These are phyloP conservation scores for Ostrea edulis DNA, from an alignment of 1,140 invertebrate genomes.

Conservation along the genomic window DNA sequence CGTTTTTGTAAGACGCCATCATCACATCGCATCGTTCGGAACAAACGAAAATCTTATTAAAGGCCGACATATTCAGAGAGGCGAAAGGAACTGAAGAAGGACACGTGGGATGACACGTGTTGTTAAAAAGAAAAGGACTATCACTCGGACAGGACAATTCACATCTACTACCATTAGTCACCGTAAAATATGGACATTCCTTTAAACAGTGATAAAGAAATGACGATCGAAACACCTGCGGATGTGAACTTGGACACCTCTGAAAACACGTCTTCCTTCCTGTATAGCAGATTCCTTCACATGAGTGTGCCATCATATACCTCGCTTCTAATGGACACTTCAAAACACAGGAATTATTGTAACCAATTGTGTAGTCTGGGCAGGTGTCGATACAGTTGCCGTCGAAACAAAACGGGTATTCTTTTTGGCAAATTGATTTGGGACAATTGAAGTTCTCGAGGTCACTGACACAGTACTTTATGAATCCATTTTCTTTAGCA, in stretches of 20 bases:
- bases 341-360: conserved; percentile 16
- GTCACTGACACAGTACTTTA: conserved; percentile 1
- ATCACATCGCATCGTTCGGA: not conserved
- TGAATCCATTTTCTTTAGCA: conserved; percentile 9
- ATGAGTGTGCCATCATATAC: not conserved
- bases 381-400: conserved; percentile 23
- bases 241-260: conserved; percentile 18
- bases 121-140: not conserved
- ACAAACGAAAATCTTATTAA: not conserved
- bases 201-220: conserved; percentile 17
- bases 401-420: conserved; percentile 23
- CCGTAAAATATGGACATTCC: not conserved
- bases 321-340: not conserved
- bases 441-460: conserved; percentile 1
- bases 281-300: conserved; percentile 1
- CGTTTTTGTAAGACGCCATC: conserved; percentile 7
- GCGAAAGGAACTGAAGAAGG: not conserved
- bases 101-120: not conserved
- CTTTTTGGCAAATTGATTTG: not conserved
- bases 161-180: not conserved
- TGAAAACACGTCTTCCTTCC: not conserved
- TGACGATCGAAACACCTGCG: not conserved
- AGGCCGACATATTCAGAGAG: not conserved
- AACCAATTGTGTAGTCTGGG: conserved; percentile 39
- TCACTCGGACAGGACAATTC: not conserved